phyloP scores from a whole-genome alignment of 2,113 vertebrate species.

The Eonycteris spelaea region DNA sequence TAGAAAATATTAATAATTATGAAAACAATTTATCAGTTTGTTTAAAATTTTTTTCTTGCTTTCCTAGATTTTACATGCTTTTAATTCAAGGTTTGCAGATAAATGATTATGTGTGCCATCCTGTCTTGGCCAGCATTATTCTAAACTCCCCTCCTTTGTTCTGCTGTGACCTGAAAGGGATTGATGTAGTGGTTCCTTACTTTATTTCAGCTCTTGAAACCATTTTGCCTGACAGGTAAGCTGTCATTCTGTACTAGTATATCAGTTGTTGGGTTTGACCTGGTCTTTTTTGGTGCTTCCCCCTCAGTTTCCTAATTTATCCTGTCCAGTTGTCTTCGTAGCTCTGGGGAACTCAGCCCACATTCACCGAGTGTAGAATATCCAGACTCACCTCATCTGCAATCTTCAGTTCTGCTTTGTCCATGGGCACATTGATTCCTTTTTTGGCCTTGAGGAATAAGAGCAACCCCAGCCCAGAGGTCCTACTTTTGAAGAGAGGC shows the following conservation, averaged over 20 bases:
- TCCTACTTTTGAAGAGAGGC: neutral
- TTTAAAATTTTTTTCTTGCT: constrained; percentile 83
- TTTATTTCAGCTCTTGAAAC: constrained; percentile 97
- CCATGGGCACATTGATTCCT: neutral
- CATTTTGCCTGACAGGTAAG: constrained; percentile 96
- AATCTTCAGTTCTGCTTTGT: constrained; percentile 7
- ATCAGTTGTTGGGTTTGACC: constrained; percentile 32
- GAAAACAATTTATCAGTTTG: constrained; percentile 51
- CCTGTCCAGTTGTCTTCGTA: neutral
- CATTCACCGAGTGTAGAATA: neutral
- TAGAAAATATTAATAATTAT: constrained; percentile 64
- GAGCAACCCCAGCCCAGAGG: neutral
- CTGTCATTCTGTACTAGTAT: constrained; percentile 24
- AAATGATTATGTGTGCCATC: constrained; percentile 94
- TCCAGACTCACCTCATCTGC: neutral
- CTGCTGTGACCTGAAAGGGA: constrained; percentile 96
- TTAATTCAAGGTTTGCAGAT: constrained; percentile 99
- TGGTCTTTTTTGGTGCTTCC: constrained; percentile 23
- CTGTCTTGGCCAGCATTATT: constrained; percentile 95
- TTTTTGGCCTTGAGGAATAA: constrained; percentile 32
- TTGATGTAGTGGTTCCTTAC: constrained; percentile 96
- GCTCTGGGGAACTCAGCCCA: neutral
- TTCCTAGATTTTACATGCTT: constrained; percentile 96
- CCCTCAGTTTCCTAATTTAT: constrained; percentile 13
- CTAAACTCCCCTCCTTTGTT: constrained; percentile 96